phyloP scores from a whole-genome alignment of 2,888 invertebrate species.

The Athetis lepigone region DNA sequence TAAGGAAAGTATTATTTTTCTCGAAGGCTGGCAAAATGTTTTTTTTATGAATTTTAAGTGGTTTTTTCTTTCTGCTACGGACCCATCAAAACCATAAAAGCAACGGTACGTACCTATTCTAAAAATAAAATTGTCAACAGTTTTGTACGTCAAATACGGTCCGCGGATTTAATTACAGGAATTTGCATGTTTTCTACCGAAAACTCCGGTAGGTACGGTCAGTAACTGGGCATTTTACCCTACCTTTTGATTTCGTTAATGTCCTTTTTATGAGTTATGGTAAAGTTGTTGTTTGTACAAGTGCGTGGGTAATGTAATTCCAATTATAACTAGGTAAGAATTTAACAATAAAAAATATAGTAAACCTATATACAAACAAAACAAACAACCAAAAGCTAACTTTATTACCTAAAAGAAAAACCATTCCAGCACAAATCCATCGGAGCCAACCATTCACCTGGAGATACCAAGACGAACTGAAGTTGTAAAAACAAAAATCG shows the following conservation, averaged over 20 bases:
- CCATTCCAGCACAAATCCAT: constrained; percentile 28
- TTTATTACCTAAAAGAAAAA: constrained; percentile 32
- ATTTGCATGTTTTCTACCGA: constrained; percentile 82
- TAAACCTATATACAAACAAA: not conserved
- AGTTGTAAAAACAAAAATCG: constrained; percentile 66
- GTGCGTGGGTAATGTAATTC: constrained; percentile 24
- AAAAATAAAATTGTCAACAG: constrained; percentile 76
- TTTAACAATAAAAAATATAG: not conserved
- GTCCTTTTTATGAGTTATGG: constrained; percentile 68
- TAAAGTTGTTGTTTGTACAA: constrained; percentile 57
- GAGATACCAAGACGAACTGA: constrained; percentile 59
- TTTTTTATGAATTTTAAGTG: not conserved
- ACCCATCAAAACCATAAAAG: constrained; percentile 37
- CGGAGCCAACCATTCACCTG: constrained; percentile 51
- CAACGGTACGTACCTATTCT: constrained; percentile 26
- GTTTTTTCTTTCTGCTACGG: not conserved
- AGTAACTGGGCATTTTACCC: constrained; percentile 71
- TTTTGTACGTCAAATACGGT: constrained; percentile 74
- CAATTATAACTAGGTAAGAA: not conserved
- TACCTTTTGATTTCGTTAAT: constrained; percentile 78
- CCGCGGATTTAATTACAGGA: constrained; percentile 80
- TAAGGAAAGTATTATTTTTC: not conserved
- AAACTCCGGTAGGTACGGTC: constrained; percentile 67
- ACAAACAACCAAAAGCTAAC: constrained; percentile 12
- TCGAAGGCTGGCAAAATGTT: not conserved